phyloP scores from a whole-genome alignment of 2,888 invertebrate species.

The Nomada hirtipes region DNA sequence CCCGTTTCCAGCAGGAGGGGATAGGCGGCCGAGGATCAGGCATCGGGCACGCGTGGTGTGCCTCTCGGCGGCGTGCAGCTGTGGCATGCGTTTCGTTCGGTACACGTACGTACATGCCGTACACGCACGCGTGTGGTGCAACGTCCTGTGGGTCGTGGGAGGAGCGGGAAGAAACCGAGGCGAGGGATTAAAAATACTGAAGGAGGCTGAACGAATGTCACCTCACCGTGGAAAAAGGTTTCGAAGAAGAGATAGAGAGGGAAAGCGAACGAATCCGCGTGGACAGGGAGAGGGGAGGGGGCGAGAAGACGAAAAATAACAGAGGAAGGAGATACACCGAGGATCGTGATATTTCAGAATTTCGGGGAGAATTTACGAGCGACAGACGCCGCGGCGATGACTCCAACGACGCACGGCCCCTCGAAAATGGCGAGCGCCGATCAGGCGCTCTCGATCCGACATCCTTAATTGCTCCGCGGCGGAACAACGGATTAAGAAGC shows the following conservation, averaged over 20 bases:
- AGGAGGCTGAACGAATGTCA: slow-evolving; percentile 15
- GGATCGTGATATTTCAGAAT: slow-evolving; percentile 71
- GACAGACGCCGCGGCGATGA: slow-evolving; percentile 63
- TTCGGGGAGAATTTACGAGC: slow-evolving; percentile 66
- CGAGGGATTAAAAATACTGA: slow-evolving; percentile 68
- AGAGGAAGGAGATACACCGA: background rate
- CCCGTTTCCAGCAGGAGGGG: slow-evolving; percentile 68
- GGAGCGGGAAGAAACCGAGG: slow-evolving; percentile 51
- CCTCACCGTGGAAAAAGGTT: slow-evolving; percentile 1
- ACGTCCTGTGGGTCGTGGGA: slow-evolving; percentile 65
- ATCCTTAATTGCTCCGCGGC: slow-evolving; percentile 42
- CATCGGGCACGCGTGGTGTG: slow-evolving; percentile 26
- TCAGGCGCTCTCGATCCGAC: slow-evolving; percentile 23
- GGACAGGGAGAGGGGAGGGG: background rate
- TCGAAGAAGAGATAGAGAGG: background rate
- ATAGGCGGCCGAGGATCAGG: slow-evolving; percentile 1
- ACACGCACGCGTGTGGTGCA: slow-evolving; percentile 63
- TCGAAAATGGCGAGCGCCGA: slow-evolving; percentile 16
- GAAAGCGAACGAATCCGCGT: slow-evolving; percentile 6
- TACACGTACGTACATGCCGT: slow-evolving; percentile 1
- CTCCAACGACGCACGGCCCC: slow-evolving; percentile 31
- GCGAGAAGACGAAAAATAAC: background rate
- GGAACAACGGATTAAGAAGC: slow-evolving; percentile 41
- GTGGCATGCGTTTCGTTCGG: slow-evolving; percentile 26
- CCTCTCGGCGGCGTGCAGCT: slow-evolving; percentile 15